Evolutionary conservation across 92 coral and sea anemone genomes (phyloP), one percentile per base, ranked within the genome.

Genomic region (Galaxea fascicularis): DNA sequence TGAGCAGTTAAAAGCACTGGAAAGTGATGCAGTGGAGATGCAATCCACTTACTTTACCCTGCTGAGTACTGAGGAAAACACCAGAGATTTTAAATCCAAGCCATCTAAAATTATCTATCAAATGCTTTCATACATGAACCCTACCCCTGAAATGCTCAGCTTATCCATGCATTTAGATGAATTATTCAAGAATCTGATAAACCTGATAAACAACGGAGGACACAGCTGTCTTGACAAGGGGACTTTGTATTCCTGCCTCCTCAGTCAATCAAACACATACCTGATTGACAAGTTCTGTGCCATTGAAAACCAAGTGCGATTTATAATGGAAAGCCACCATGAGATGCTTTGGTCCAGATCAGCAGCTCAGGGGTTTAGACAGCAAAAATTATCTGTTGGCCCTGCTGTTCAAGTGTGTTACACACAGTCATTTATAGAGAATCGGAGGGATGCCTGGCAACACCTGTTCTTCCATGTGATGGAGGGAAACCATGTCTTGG

Each of bases 361-460:
- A 28, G 53, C 65, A 12, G 25, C 20, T 21, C 86, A 79, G 58
- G 72, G 74, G 71, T 65, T 64, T 26, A 60, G 71, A 28, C 83
- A 12, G 17, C 87, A 79, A 59, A 20, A 28, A 16, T 46, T 69
- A 5, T 29, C 79, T 57, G 73, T 56, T 53, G 18, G 75, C 30
- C 91, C 91, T 27, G 52, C 86, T 10, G 92, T 87, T 58, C 91
- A 89, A 77, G 80, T 92, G 54, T 82, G 95, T 39, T 91, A 86
- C 69, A 74, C 63, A 21, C 96, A 93, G 87, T 93, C 98, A 9
- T 85, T 91, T 60, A 73, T 80, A 35, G 80, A 86, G 41, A 77
- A 94, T 60, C 90, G 98, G 59, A 78, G 65, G 57, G 88, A 88
- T 57, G 95, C 99, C 10, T 92, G 98, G 99, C 74, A 91, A 45